Evolutionary conservation across 2,113 vertebrate genomes (phyloP), one percentile per base, ranked within the genome.

Genomic region (Microcebus tavaratra): DNA sequence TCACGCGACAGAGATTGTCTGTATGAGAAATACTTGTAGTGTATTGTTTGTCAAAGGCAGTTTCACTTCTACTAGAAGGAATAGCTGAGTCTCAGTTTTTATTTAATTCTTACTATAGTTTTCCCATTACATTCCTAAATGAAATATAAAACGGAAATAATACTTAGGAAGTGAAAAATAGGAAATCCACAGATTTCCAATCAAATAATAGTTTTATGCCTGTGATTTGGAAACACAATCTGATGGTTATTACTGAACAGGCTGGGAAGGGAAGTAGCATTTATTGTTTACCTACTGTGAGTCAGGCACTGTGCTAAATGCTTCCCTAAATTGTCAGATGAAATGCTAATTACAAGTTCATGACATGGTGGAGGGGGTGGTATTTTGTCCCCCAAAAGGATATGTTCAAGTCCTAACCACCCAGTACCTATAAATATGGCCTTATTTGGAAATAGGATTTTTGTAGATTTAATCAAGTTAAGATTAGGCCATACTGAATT

Each of bases 61-160:
- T 70, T 89, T 94, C 31, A 68, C 53, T 83, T 85, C 23, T n/a
- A 92, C 53, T 70, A 68, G 70, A 89, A 91, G 55, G 8, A 89
- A 82, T 20, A 78, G 14, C 48, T 70, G 50, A 93, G 55, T 65
- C 18, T 48, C 70, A n/a, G 88, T 15, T 31, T 88, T 75, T 80
- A 42, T 96, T 61, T 45, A 73, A 67, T 61, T 61, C 23, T 57
- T 67, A 73, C 3, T 23, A 8, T 34, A 63, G 8, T 12, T 85
- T 90, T 78, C 14, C 78, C 27, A 29, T 53, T 78, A 48, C 0
- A 12, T 91, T n/a, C 29, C 57, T 88, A 72, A 81, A 53, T 45
- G n/a, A 70, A 15, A 34, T 63, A 34, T 67, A 67, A 85, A 72
- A 36, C 75, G 55, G 45, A 76, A 73, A 88, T 65, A 57, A 61